Conservation (phyloP, 2,888 invertebrate species). For the Leuctra nigra region DNA sequence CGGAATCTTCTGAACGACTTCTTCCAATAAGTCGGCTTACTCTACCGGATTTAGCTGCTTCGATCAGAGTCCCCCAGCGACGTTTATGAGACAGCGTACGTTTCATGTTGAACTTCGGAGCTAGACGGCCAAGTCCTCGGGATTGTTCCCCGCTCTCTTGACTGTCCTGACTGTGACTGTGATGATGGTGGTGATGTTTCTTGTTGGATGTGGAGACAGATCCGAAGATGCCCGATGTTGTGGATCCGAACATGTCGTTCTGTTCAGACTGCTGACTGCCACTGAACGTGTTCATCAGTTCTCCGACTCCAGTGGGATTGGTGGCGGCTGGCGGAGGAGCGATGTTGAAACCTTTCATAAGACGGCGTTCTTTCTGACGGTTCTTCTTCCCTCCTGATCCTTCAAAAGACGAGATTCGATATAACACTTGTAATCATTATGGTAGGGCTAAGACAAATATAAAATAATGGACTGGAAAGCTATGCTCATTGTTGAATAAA, state of each 20-base stretch:
- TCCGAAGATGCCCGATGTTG: conserved; percentile 61
- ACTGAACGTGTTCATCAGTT: conserved; percentile 33
- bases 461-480: no score
- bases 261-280: conserved; percentile 39
- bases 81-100: conserved; percentile 43
- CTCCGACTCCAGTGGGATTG: conserved; percentile 31
- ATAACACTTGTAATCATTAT: no score
- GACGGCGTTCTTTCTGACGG: conserved; percentile 82
- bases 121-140: conserved; percentile 30
- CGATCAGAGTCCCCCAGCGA: conserved; percentile 61
- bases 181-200: conserved; percentile 37
- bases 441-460: no score
- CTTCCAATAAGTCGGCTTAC: conserved; percentile 74
- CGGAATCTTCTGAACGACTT: conserved; percentile 75
- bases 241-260: conserved; percentile 59
- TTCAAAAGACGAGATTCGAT: no score
- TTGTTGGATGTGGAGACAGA: conserved; percentile 45
- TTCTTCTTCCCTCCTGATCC: conserved; percentile 90
- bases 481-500: no score
- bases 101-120: conserved; percentile 42
- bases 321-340: conserved; percentile 59
- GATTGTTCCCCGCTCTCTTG: conserved; percentile 24
- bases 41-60: conserved; percentile 75
- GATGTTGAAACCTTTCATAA: conserved; percentile 94
- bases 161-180: conserved; percentile 33